Evolutionary conservation across 2,797 vertebrate genomes (phyloP).

Genomic region (Acomys russatus): DNA sequence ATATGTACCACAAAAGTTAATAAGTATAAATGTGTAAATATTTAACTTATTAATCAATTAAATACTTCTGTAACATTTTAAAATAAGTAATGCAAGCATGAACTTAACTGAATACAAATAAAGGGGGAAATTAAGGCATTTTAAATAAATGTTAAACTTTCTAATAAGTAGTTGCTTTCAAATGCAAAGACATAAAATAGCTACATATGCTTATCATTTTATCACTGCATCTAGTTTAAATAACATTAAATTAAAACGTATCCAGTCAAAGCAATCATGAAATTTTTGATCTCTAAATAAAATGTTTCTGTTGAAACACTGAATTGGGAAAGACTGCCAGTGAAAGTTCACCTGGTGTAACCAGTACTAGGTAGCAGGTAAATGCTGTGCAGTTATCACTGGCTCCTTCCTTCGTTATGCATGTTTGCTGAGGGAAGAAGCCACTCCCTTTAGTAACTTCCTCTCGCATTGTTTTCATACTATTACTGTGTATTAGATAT

Average conservation of each 20-base stretch:
- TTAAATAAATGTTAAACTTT: constrained; percentile 52
- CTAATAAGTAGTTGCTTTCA: constrained; percentile 48
- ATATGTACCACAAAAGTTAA: constrained; percentile 18
- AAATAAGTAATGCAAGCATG: constrained; percentile 18
- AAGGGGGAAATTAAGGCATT: not conserved
- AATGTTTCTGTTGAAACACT: constrained; percentile 67
- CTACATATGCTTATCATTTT: constrained; percentile 8
- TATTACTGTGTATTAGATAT: constrained; percentile 62
- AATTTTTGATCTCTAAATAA: constrained; percentile 73
- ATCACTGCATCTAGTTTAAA: not conserved
- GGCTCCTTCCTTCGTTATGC: not conserved
- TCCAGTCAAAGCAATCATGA: constrained; percentile 47
- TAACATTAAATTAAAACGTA: constrained; percentile 56
- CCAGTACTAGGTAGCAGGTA: not conserved
- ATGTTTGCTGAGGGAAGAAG: not conserved
- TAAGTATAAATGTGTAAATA: constrained; percentile 33
- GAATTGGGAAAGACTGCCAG: constrained; percentile 78
- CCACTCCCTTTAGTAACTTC: constrained; percentile 55
- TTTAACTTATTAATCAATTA: constrained; percentile 36
- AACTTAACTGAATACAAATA: constrained; percentile 8
- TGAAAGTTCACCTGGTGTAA: constrained; percentile 68
- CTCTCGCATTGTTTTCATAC: constrained; percentile 60
- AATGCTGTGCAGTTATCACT: not conserved
- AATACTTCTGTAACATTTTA: constrained; percentile 52
- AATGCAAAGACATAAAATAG: constrained; percentile 57